phyloP scores from a whole-genome alignment of 2,797 vertebrate species.

The Sebastes nivosus region DNA sequence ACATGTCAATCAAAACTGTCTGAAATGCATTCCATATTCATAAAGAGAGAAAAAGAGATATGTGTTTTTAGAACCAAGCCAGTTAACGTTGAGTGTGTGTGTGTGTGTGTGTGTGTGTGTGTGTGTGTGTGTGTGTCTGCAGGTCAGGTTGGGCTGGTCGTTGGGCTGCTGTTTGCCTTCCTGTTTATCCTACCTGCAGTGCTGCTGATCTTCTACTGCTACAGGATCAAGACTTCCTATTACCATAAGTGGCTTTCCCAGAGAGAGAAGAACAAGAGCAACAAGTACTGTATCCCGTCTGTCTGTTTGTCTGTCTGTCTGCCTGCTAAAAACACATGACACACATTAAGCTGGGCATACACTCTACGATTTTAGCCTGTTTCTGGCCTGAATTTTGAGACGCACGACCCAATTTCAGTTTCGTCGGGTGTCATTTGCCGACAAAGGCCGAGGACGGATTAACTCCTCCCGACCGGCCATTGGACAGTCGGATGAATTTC shows the following conservation, averaged over 20 bases:
- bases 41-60: too few relatives aligned
- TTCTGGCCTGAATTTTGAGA: rapidly evolving
- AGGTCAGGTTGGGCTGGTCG: slow-evolving; percentile 82
- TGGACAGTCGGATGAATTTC: too few relatives aligned
- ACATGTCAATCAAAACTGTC: too few relatives aligned
- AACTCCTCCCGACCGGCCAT: too few relatives aligned
- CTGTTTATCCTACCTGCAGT: slow-evolving; percentile 85
- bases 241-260: slow-evolving; percentile 82
- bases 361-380: rapidly evolving
- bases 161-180: slow-evolving; percentile 83
- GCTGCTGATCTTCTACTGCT: slow-evolving; percentile 84
- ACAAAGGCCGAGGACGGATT: too few relatives aligned
- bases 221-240: slow-evolving; percentile 79
- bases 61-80: background rate
- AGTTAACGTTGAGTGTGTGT: background rate
- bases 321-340: background rate
- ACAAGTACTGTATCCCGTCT: slow-evolving; percentile 63
- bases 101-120: slow-evolving; percentile 5
- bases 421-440: too few relatives aligned
- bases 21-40: too few relatives aligned
- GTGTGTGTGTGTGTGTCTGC: slow-evolving; percentile 33
- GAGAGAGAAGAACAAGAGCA: slow-evolving; percentile 79
- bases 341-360: background rate
- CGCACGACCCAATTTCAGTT: too few relatives aligned
- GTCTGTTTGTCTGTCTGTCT: background rate